These are phyloP conservation scores for Ahaetulla prasina DNA, from an alignment of 2,113 vertebrate species.

Conservation along the genomic window DNA sequence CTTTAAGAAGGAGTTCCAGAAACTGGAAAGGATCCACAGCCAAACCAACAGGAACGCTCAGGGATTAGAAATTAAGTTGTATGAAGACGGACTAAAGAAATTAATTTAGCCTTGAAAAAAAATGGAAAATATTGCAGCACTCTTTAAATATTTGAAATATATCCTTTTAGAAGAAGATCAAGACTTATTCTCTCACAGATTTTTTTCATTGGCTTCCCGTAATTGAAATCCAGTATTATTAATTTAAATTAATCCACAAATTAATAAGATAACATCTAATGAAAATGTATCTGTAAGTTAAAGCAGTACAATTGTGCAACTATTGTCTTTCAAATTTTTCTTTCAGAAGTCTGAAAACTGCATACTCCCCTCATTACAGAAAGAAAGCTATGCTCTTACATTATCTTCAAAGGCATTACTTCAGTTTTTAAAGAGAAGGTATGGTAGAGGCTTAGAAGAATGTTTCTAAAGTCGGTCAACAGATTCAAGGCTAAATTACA, in stretches of 20 bases:
- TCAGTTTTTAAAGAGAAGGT: neutral
- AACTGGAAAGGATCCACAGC: neutral
- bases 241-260: neutral
- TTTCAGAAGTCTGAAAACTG: neutral
- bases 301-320: neutral
- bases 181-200: neutral
- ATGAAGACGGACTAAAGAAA: neutral
- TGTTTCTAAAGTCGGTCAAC: neutral
- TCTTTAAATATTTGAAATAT: neutral
- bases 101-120: neutral
- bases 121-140: neutral
- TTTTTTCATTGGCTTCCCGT: neutral
- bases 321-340: neutral
- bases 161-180: neutral
- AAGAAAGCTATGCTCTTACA: neutral
- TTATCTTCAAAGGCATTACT: neutral
- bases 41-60: neutral
- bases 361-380: neutral
- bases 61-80: neutral
- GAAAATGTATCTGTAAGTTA: neutral
- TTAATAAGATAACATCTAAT: neutral
- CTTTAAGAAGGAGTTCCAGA: neutral
- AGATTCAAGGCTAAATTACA: neutral
- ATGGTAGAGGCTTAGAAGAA: neutral
- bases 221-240: neutral